Conservation (phyloP, 2,797 vertebrate species). For the Stomatorhinus walkeri region DNA sequence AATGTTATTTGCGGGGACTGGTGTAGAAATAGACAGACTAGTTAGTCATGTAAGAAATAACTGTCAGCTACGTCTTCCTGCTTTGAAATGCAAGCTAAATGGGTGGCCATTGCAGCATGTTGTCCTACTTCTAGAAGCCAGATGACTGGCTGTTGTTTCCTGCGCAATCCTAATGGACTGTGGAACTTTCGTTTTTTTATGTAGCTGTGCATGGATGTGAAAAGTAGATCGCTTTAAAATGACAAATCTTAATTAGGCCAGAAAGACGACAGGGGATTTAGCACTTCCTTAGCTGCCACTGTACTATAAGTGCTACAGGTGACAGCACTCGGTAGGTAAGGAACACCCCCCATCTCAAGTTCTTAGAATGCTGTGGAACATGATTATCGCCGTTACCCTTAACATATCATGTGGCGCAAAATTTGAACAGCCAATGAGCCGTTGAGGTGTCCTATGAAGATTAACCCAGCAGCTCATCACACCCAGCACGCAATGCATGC, state of each 20-base stretch:
- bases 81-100: background rate
- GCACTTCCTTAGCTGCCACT: background rate
- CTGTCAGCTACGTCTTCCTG: background rate
- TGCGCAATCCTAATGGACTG: background rate
- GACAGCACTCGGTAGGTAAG: background rate
- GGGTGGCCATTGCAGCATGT: background rate
- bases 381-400: slow-evolving; percentile 20
- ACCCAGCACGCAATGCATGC: background rate
- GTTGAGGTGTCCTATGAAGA: background rate
- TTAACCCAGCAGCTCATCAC: background rate
- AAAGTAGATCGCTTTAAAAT: background rate
- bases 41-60: background rate
- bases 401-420: slow-evolving; percentile 18
- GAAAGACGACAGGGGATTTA: background rate
- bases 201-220: background rate
- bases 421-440: slow-evolving; percentile 16
- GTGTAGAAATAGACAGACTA: background rate
- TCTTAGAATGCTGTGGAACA: background rate
- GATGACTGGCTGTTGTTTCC: background rate
- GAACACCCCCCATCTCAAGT: background rate
- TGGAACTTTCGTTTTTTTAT: background rate
- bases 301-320: background rate
- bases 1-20: background rate
- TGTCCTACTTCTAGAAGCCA: background rate
- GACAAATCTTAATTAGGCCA: background rate